Evolutionary conservation across 2,888 invertebrate genomes (phyloP).

Genomic region (Pardosa pseudoannulata): DNA sequence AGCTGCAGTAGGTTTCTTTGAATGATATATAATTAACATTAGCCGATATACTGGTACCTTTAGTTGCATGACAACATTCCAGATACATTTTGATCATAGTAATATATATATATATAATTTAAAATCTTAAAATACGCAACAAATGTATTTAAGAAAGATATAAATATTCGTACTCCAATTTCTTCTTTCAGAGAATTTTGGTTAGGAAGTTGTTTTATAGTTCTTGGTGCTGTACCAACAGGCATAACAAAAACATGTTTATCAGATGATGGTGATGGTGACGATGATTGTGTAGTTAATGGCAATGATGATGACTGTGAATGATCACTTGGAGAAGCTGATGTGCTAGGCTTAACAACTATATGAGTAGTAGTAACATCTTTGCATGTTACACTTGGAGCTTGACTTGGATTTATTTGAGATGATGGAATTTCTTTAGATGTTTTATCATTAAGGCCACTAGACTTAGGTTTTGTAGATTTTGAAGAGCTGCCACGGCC

Average conservation of each 20-base stretch:
- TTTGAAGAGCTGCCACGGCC: constrained; percentile 27
- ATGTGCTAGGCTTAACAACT: neutral
- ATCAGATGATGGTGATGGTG: constrained; percentile 19
- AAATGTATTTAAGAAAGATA: too few species aligned
- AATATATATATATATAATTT: too few species aligned
- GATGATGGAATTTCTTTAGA: constrained; percentile 22
- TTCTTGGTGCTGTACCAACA: constrained; percentile 71
- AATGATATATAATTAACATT: too few species aligned
- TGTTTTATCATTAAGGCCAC: constrained; percentile 37
- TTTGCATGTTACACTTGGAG: constrained; percentile 16
- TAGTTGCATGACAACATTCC: too few species aligned
- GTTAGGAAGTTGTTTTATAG: constrained; percentile 51
- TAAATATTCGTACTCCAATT: constrained; percentile 65
- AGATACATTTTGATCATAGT: too few species aligned
- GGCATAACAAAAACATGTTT: constrained; percentile 72
- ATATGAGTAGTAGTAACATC: constrained; percentile 8
- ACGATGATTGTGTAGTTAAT: neutral
- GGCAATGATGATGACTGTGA: neutral
- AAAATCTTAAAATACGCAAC: too few species aligned
- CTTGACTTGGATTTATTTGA: neutral
- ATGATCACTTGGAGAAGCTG: neutral
- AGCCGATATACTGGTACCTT: too few species aligned
- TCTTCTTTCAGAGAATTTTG: constrained; percentile 73
- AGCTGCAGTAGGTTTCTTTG: too few species aligned
- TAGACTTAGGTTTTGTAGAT: constrained; percentile 38